These are phyloP conservation scores for Amaurobius ferox DNA, from an alignment of 2,888 invertebrate species.

Conservation along the genomic window DNA sequence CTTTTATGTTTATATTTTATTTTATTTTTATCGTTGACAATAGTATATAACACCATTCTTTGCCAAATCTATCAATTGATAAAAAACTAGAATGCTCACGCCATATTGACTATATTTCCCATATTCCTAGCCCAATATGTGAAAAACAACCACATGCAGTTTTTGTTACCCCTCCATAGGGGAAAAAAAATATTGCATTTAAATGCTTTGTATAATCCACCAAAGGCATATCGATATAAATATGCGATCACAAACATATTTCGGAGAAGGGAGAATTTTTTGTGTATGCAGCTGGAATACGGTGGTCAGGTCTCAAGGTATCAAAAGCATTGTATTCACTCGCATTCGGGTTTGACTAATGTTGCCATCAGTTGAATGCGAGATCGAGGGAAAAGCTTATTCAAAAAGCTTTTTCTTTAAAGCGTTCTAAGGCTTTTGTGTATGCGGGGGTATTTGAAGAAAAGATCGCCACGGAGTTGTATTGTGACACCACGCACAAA, in stretches of 20 bases:
- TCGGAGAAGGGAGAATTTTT: neutral
- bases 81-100: no score
- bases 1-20: no score
- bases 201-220: neutral
- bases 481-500: neutral
- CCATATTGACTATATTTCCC: no score
- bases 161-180: no score
- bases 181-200: no score
- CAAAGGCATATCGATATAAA: neutral
- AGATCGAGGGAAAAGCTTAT: neutral
- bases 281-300: neutral
- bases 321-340: neutral
- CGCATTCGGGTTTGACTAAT: conserved; percentile 14
- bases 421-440: neutral
- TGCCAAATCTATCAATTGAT: no score
- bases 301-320: neutral
- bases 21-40: no score
- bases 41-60: no score
- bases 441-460: neutral
- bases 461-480: neutral
- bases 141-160: no score
- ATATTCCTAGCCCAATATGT: no score
- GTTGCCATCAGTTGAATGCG: neutral
- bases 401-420: neutral
- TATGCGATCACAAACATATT: conserved; percentile 3